These are phyloP conservation scores for Leucoma salicis DNA, from an alignment of 2,888 invertebrate species.

Conservation along the genomic window DNA sequence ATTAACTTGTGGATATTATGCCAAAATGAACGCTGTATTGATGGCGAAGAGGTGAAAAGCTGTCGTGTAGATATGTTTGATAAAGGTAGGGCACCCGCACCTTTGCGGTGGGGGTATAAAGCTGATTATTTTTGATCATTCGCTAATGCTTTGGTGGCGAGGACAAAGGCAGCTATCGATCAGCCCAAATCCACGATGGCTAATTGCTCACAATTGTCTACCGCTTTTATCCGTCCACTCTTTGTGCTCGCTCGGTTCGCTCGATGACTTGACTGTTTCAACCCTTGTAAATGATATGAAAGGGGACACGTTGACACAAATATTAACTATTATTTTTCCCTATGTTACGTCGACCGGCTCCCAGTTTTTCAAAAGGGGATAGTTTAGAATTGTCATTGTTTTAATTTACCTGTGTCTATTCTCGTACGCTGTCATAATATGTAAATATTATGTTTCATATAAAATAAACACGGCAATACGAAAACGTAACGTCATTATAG, in stretches of 20 bases:
- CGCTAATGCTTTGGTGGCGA: conserved; percentile 45
- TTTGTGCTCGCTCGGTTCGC: conserved; percentile 46
- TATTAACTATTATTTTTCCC: conserved; percentile 33
- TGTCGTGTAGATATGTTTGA: conserved; percentile 13
- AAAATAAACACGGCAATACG: too few relatives aligned
- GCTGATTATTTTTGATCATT: conserved; percentile 47
- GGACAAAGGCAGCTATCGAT: conserved; percentile 60
- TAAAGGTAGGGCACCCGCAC: conserved; percentile 24
- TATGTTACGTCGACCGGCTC: conserved; percentile 4
- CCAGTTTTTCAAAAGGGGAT: conserved; percentile 15
- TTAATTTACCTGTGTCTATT: too few relatives aligned
- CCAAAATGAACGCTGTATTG: conserved; percentile 5
- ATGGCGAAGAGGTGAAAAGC: conserved; percentile 5
- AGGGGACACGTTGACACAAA: conserved; percentile 40
- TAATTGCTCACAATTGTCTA: conserved; percentile 68
- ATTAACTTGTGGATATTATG: conserved; percentile 12
- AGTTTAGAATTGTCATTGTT: conserved; percentile 13
- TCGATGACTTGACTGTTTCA: conserved; percentile 47
- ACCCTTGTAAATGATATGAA: conserved; percentile 46
- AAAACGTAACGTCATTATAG: too few relatives aligned
- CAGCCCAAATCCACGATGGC: conserved; percentile 55
- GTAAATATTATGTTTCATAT: too few relatives aligned
- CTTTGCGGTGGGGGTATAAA: conserved; percentile 19
- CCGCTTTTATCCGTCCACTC: conserved; percentile 55
- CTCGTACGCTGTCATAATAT: too few relatives aligned